These are phyloP conservation scores for Plagodis dolabraria DNA, from an alignment of 2,888 invertebrate genomes.

Conservation along the genomic window DNA sequence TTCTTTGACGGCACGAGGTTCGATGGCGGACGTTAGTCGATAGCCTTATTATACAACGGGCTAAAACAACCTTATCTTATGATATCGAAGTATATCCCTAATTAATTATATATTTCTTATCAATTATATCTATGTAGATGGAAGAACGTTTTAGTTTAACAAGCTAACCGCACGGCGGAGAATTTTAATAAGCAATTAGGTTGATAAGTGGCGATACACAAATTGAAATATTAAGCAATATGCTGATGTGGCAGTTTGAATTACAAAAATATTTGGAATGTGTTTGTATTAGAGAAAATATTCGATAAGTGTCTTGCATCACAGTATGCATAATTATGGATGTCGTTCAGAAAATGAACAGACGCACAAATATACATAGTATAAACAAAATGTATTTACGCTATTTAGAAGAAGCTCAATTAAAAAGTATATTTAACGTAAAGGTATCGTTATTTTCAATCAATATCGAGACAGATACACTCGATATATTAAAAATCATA, in stretches of 20 bases:
- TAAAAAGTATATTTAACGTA: too few relatives aligned
- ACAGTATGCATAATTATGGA: background rate
- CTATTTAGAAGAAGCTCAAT: too few relatives aligned
- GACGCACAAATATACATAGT: too few relatives aligned
- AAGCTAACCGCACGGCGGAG: conserved; percentile 8
- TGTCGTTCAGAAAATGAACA: too few relatives aligned
- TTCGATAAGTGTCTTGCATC: background rate
- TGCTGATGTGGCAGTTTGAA: background rate
- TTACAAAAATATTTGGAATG: background rate
- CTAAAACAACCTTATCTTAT: conserved; percentile 27
- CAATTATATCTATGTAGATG: conserved; percentile 22
- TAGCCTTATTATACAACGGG: conserved; percentile 62
- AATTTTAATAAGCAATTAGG: conserved; percentile 27
- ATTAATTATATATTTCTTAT: conserved; percentile 9
- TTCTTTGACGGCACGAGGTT: conserved; percentile 45
- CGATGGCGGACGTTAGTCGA: conserved; percentile 42
- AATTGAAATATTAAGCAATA: conserved; percentile 6
- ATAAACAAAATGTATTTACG: too few relatives aligned
- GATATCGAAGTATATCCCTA: conserved; percentile 16
- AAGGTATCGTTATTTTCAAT: too few relatives aligned
- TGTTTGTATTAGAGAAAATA: background rate
- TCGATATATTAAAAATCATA: too few relatives aligned
- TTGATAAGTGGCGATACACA: conserved; percentile 8
- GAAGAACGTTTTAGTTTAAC: conserved; percentile 20
- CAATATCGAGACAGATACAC: too few relatives aligned